Evolutionary conservation across 2,113 vertebrate species (phyloP).

Genomic region (Tyto alba): DNA sequence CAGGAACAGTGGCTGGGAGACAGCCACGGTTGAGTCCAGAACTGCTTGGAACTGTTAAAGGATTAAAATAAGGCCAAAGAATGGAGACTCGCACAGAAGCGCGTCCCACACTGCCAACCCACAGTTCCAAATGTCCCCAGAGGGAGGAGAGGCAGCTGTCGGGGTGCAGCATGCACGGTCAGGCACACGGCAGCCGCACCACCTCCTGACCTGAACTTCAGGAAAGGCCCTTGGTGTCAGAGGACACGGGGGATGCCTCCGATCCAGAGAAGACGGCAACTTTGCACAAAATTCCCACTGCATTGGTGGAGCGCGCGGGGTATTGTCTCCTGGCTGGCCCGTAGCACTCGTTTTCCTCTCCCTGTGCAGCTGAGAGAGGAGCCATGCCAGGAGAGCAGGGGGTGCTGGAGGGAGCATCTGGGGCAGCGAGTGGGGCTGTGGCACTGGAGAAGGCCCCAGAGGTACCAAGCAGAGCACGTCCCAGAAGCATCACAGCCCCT

Average conservation of each 20-base stretch:
- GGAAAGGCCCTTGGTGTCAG: background rate
- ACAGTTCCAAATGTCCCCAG: background rate
- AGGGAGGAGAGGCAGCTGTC: background rate
- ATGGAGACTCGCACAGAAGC: background rate
- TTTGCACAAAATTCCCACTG: background rate
- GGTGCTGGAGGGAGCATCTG: background rate
- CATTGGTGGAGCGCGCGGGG: background rate
- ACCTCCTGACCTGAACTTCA: background rate
- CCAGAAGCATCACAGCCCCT: background rate
- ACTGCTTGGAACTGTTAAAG: background rate
- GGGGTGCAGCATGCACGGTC: accelerated
- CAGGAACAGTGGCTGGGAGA: background rate
- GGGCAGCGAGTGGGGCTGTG: no score
- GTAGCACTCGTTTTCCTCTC: background rate
- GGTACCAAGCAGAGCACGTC: background rate
- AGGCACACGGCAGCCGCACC: no score
- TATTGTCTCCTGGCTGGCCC: background rate
- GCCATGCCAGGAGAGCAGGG: background rate
- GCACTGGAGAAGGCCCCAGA: background rate
- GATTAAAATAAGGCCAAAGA: background rate
- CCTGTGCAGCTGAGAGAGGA: background rate
- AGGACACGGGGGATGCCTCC: background rate
- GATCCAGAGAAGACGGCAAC: no score
- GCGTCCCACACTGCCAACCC: background rate
- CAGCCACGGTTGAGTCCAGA: background rate